Conservation (phyloP, 1,140 invertebrate species). For the Danaus melanippus region DNA sequence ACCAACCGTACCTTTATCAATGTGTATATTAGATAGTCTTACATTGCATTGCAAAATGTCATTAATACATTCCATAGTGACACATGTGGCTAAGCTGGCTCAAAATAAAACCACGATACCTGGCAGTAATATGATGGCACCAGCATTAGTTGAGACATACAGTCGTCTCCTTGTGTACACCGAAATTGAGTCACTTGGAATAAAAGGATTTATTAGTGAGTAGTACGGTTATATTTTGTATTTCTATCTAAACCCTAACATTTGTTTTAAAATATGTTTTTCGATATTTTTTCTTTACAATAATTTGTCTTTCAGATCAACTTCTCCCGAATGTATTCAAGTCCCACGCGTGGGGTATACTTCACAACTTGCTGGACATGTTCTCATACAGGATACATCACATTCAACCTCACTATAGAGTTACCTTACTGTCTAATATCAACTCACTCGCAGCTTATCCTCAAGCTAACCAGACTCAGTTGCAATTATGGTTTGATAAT, state of each 20-base stretch:
- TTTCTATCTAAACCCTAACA: conserved; percentile 6
- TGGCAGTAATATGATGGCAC: conserved; percentile 78
- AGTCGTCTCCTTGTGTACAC: conserved; percentile 94
- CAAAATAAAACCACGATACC: conserved; percentile 86
- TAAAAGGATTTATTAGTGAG: conserved; percentile 96
- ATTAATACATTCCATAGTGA: conserved; percentile 94
- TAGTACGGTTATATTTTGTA: conserved; percentile 28
- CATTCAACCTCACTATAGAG: conserved; percentile 94
- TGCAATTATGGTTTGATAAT: conserved; percentile 85
- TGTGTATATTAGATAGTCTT: conserved; percentile 94
- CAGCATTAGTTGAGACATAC: conserved; percentile 96
- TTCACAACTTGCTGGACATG: conserved; percentile 96
- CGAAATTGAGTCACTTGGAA: conserved; percentile 96
- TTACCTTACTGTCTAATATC: conserved; percentile 91
- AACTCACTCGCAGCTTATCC: conserved; percentile 90
- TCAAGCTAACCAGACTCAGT: conserved; percentile 95
- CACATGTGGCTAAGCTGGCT: conserved; percentile 89
- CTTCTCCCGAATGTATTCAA: conserved; percentile 92
- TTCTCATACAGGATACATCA: conserved; percentile 97
- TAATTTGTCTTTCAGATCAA: conserved; percentile 76
- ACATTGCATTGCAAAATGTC: conserved; percentile 98
- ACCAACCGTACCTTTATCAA: conserved; percentile 89
- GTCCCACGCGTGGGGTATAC: conserved; percentile 93
- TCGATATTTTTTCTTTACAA: background rate
- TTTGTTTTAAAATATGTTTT: background rate